phyloP scores from a whole-genome alignment of 2,113 vertebrate genomes.

The Megaleporinus macrocephalus region DNA sequence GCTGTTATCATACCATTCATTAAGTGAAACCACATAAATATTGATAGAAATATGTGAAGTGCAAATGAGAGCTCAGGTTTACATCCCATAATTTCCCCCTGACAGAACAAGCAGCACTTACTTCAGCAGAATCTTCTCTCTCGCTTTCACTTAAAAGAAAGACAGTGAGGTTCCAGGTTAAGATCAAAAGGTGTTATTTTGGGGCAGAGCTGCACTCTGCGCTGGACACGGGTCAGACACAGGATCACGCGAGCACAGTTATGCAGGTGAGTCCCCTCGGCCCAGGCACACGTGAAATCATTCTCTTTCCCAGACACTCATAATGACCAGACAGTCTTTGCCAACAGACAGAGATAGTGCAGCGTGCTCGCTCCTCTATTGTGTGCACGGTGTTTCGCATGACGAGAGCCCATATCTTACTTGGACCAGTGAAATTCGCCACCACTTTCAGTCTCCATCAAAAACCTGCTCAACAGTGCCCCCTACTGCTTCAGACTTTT shows the following conservation, averaged over 20 bases:
- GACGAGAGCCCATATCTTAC: conserved; percentile 1
- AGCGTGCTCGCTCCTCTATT: not conserved
- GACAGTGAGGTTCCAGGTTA: conserved; percentile 2
- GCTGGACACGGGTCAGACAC: not conserved
- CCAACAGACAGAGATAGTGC: not conserved
- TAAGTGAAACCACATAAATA: conserved; percentile 35
- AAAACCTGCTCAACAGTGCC: conserved; percentile 75
- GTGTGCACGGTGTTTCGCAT: conserved; percentile 12
- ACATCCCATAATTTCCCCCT: conserved; percentile 8
- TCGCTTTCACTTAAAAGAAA: conserved; percentile 28
- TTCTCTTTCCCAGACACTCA: not conserved
- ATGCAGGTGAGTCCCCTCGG: not conserved
- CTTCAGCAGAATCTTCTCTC: conserved; percentile 3
- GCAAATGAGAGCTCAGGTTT: conserved; percentile 34
- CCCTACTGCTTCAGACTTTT: conserved; percentile 62
- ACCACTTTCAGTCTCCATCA: conserved; percentile 5
- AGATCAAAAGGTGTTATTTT: conserved; percentile 35
- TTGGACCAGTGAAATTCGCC: conserved; percentile 8
- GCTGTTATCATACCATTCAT: conserved; percentile 24
- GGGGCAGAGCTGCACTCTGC: not conserved
- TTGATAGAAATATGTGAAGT: conserved; percentile 34
- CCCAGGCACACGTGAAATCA: not conserved
- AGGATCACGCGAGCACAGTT: not conserved
- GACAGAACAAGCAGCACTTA: not conserved
- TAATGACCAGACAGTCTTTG: not conserved